Base-by-base conservation (phyloP, 2,888 invertebrate species). In the Pinctada fucata region DNA sequence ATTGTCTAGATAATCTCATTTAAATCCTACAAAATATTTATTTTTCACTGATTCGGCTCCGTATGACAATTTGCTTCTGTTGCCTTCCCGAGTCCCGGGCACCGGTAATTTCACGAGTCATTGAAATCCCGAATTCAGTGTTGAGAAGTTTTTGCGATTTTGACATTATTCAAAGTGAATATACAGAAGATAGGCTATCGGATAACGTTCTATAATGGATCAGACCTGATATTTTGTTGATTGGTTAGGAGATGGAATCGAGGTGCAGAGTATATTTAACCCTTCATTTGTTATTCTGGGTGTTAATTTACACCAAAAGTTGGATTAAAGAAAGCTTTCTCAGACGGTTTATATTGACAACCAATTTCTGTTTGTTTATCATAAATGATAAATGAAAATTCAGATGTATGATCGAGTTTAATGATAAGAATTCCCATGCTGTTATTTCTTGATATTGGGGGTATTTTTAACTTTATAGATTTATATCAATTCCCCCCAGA, bases 41-140 rank as follows among this genome's bases (percentile, higher is more conserved):
- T 10, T 52, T 52, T 52, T 10, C 10, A 52, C 58, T 52, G 10
- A 52, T 8, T 52, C 58, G 58, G 10, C 58, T 52, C 58, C 10
- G 58, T 5, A 52, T 68, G 68, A 68, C 68, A 68, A 31, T 68
- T 10, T 31, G 3, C 47, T 47, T 16, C 5, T 10, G 31, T 47
- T 68, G 8, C 45, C 3, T 65, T 31, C 31, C 6, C 31, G 3
- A 4, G 68, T 47, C 47, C 68, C 10, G 58, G 68, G 68, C 68
- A 68, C 68, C 68, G 47, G 68, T 68, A 68, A 68, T 68, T 68
- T 16, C 68, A 68, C 45, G 68, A 10, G 3, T 68, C 68, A 68
- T 5, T 68, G 68, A 68, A 45, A 5, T 3, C 47, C 45, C 8
- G 45, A 5, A 45, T 10, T 47, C 45, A 5, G 16, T 68, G 68